Evolutionary conservation across 23 tunicate genomes (phyloP), one percentile per base, ranked within the genome.

Genomic region (Phallusia fumigata): DNA sequence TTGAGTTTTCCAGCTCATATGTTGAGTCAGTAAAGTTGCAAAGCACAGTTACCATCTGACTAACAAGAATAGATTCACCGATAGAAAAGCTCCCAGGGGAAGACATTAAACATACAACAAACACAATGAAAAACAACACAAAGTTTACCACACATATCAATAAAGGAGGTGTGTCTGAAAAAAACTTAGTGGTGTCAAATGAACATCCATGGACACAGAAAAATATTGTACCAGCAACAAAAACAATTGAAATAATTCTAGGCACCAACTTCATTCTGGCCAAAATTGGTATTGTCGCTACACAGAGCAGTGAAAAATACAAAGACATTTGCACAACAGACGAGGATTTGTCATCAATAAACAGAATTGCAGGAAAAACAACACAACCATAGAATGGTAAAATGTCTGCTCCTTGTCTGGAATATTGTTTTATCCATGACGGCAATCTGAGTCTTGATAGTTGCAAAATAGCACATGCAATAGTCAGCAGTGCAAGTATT

Each of bases 11-110:
- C 26, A 24, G 28, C 13, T 21, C 28, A 24, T 58, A 5, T 58
- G 28, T 58, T 22, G 28, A 21, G 13, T 31, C 30, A 33, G 31
- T 28, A 77, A 36, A 33, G 34, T 35, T 28, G 72, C 31, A 83
- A 21, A 83, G 72, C 35, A 34, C 75, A 31, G 80, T 83, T 6
- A 52, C 36, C 72, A 83, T 16, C 49, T 88, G 92, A 31, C 83
- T 30, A 10, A 83, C 64, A 26, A 85, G 32, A 78, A 88, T n/a
- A 32, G 51, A 35, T 79, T 88, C 92, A 34, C 92, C 92, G 65
- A 69, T 18, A 18, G 92, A 88, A 78, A 88, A 83, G 69, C 92
- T 88, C 18, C 81, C 51, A 10, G 52, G 36, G 33, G 65, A 80
- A 53, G n/a, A 50, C 24, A 74, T 2, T 24, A 86, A 51, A 31